Evolutionary conservation across 2,113 vertebrate genomes (phyloP), one percentile per base, ranked within the genome.

Genomic region (Solenodon paradoxus): DNA sequence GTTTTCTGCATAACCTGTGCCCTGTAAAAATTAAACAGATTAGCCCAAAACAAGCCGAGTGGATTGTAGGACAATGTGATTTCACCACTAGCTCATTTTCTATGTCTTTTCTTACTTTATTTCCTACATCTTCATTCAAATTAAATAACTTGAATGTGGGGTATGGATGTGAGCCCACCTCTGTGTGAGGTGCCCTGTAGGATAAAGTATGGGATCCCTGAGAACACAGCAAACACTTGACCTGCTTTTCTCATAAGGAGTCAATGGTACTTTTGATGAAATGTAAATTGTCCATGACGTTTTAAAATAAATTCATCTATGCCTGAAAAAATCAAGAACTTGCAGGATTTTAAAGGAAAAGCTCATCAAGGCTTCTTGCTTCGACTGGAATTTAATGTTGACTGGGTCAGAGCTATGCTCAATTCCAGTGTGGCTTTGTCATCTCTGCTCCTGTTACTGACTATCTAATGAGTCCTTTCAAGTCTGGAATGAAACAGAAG

Each of bases 371-470:
- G n/a, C 20, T 9, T 79, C 69, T 30, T n/a, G 32, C 40, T 80
- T 16, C 38, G 35, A n/a, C 22, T 45, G 53, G 45, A 55, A 47
- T 16, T 68, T 53, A 42, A 3, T 9, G 12, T 19, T 12, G 24
- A n/a, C n/a, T n/a, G n/a, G n/a, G n/a, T n/a, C n/a, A n/a, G n/a
- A n/a, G n/a, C n/a, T n/a, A n/a, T n/a, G n/a, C n/a, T n/a, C n/a
- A 0, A 9, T 40, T 10, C 61, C 12, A 11, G 53, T 2, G 11
- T 3, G 22, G 7, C 20, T 38, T 20, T 19, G 7, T 1, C 47
- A 4, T 38, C 42, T 51, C 35, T 2, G 5, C 1, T 51, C 35
- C 42, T 0, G 42, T 24, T 17, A 13, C 24, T 51, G 8, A 22
- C 26, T 13, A 5, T 22, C 42, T 28, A 10, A 19, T 8, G 38